These are phyloP conservation scores for Plagiodera versicolora DNA, from an alignment of 2,888 invertebrate genomes.

Conservation along the genomic window DNA sequence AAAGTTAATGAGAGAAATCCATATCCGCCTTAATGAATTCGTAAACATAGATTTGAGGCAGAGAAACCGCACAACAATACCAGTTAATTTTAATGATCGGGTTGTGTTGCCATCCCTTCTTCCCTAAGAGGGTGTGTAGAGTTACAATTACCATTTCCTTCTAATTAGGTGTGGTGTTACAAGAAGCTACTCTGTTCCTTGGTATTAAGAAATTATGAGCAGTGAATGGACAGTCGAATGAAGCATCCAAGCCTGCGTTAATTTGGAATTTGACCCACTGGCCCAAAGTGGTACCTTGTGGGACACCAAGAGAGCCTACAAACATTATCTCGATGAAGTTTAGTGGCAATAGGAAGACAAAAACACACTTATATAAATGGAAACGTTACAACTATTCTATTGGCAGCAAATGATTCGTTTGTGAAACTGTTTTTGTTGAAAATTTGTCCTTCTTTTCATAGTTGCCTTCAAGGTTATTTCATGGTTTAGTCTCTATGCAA, in stretches of 20 bases:
- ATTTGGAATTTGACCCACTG: too few relatives aligned
- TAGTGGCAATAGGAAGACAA: too few relatives aligned
- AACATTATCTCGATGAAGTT: too few relatives aligned
- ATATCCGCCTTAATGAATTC: slow-evolving; percentile 30
- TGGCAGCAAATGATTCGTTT: too few relatives aligned
- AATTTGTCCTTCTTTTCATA: too few relatives aligned
- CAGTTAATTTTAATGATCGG: slow-evolving; percentile 40
- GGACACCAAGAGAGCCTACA: too few relatives aligned
- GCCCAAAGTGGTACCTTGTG: too few relatives aligned
- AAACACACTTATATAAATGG: too few relatives aligned
- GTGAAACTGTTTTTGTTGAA: too few relatives aligned
- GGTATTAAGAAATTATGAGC: slow-evolving; percentile 36
- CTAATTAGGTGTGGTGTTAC: slow-evolving; percentile 40
- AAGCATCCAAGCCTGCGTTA: not conserved
- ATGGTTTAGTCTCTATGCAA: too few relatives aligned
- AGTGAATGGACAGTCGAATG: slow-evolving; percentile 36
- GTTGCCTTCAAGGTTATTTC: too few relatives aligned
- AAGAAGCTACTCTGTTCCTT: slow-evolving; percentile 36
- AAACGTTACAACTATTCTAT: too few relatives aligned
- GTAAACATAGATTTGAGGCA: slow-evolving; percentile 28
- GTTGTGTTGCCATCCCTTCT: slow-evolving; percentile 33
- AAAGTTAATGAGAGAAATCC: slow-evolving; percentile 18
- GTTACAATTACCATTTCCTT: slow-evolving; percentile 41
- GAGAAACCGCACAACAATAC: slow-evolving; percentile 35
- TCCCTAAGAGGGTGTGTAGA: slow-evolving; percentile 27